phyloP scores from a whole-genome alignment of 1,140 invertebrate species.

The Melipona quadrifasciata region DNA sequence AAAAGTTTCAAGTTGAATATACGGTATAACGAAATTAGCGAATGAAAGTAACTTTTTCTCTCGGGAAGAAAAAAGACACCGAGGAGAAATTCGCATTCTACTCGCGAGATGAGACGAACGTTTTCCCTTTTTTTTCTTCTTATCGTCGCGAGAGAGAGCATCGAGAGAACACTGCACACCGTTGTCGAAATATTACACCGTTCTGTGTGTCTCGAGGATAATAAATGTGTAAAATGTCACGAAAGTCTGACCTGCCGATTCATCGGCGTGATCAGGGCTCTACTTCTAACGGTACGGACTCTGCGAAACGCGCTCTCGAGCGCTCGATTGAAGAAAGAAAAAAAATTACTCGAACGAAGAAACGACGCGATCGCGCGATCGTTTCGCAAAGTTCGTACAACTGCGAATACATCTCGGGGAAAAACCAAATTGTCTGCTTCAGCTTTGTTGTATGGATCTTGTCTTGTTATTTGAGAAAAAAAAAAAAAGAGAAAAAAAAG shows the following conservation, averaged over 20 bases:
- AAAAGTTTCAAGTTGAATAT: too few relatives aligned
- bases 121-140: too few relatives aligned
- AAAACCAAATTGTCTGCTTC: slow-evolving; percentile 31
- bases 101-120: neutral
- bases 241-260: slow-evolving; percentile 27
- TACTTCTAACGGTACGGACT: slow-evolving; percentile 41
- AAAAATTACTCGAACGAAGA: neutral
- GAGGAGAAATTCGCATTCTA: neutral
- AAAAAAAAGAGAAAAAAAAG: too few relatives aligned
- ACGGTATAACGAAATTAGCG: too few relatives aligned
- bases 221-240: slow-evolving; percentile 35
- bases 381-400: slow-evolving; percentile 41
- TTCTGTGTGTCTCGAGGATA: slow-evolving; percentile 33
- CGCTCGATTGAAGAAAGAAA: too few relatives aligned
- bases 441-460: too few relatives aligned
- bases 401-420: slow-evolving; percentile 6
- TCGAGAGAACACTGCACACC: slow-evolving; percentile 54
- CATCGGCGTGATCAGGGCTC: slow-evolving; percentile 39
- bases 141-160: too few relatives aligned
- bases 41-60: too few relatives aligned
- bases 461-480: too few relatives aligned
- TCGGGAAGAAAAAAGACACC: neutral
- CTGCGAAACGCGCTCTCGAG: slow-evolving; percentile 36
- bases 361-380: neutral
- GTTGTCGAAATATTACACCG: slow-evolving; percentile 52